Evolutionary conservation across 2,888 invertebrate genomes (phyloP).

Genomic region (Synanthedon formicaeformis): DNA sequence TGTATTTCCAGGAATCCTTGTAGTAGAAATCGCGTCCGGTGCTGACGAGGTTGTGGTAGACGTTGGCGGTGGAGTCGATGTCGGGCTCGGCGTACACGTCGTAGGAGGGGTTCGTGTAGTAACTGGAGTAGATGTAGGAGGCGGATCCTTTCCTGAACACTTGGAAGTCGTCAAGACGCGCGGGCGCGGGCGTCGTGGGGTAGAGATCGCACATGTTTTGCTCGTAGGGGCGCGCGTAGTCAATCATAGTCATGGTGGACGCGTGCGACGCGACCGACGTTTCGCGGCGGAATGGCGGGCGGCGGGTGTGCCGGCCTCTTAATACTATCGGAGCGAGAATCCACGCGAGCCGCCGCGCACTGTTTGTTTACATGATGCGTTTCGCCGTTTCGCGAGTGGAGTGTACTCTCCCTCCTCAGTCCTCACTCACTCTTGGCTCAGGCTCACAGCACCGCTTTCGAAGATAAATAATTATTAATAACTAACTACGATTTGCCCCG

Average conservation of each 20-base stretch:
- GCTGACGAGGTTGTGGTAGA: conserved; percentile 54
- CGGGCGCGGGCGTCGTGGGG: conserved; percentile 42
- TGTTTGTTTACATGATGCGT: conserved; percentile 43
- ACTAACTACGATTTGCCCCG: too few relatives aligned
- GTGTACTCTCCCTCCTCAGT: neutral
- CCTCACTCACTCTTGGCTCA: neutral
- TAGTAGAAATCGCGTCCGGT: conserved; percentile 34
- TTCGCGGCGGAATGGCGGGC: conserved; percentile 23
- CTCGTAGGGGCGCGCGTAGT: conserved; percentile 60
- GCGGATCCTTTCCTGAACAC: conserved; percentile 56
- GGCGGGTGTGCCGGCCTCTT: conserved; percentile 4
- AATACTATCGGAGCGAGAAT: conserved; percentile 11
- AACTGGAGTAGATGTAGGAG: conserved; percentile 47
- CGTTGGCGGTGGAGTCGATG: conserved; percentile 39
- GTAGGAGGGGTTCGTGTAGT: conserved; percentile 45
- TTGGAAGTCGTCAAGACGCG: conserved; percentile 56
- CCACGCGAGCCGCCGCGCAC: conserved; percentile 26
- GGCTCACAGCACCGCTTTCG: too few relatives aligned
- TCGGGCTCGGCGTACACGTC: conserved; percentile 50
- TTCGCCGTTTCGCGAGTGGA: conserved; percentile 3
- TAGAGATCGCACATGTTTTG: conserved; percentile 58
- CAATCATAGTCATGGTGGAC: conserved; percentile 45
- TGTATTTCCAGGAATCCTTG: conserved; percentile 64
- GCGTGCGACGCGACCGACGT: conserved; percentile 39
- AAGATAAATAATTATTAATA: too few relatives aligned